These are phyloP conservation scores for Caenorhabditis remanei DNA, from an alignment of 1,140 invertebrate genomes.

Conservation along the genomic window DNA sequence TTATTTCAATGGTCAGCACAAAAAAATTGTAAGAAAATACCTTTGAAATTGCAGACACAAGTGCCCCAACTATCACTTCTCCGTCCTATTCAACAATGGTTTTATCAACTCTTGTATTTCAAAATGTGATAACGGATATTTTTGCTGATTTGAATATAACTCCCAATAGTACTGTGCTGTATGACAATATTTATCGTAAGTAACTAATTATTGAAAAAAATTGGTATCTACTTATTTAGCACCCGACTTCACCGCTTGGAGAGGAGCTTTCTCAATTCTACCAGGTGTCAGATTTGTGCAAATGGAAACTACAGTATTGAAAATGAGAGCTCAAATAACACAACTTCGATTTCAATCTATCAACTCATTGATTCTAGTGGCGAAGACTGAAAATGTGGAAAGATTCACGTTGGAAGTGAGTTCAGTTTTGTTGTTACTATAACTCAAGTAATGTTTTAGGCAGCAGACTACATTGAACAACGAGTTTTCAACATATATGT, in stretches of 20 bases:
- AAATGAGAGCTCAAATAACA: constrained; percentile 54
- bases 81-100: constrained; percentile 69
- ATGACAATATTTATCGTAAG: constrained; percentile 72
- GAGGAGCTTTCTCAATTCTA: constrained; percentile 17
- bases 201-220: neutral
- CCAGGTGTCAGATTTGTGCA: constrained; percentile 23
- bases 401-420: constrained; percentile 52
- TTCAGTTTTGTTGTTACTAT: neutral
- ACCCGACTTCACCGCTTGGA: constrained; percentile 53
- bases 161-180: constrained; percentile 68
- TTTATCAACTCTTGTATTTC: constrained; percentile 67
- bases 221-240: constrained; percentile 11
- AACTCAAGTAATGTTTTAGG: constrained; percentile 35
- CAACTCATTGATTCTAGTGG: constrained; percentile 57
- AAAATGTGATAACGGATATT: constrained; percentile 69
- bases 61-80: neutral
- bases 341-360: constrained; percentile 37
- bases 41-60: constrained; percentile 51
- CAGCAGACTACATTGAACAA: constrained; percentile 56
- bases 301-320: constrained; percentile 33
- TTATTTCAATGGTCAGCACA: constrained; percentile 18
- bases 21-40: constrained; percentile 20
- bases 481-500: constrained; percentile 61
- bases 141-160: constrained; percentile 69
- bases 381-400: constrained; percentile 65